Evolutionary conservation across 1,140 invertebrate genomes (phyloP), one percentile per base, ranked within the genome.

Genomic region (Caerostris extrusa): DNA sequence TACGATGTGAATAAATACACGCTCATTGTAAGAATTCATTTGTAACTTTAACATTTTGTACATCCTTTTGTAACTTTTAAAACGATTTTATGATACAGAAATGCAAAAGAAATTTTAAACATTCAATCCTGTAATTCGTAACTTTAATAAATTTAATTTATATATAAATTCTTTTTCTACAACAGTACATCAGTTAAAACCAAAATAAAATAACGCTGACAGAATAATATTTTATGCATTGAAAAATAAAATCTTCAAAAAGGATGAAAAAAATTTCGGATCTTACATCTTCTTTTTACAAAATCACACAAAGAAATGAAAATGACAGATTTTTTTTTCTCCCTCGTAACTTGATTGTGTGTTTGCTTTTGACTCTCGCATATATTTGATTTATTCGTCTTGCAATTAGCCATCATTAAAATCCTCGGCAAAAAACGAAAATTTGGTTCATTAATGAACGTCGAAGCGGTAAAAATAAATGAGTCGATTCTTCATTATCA

Each of bases 301-400:
- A 14, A 17, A 57, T 34, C 56, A 56, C 57, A 55, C 6, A 85
- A 57, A 85, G 17, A 85, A 55, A 85, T 34, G 19, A 81, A 64
- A 64, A 64, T 19, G 19, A 10, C 69, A 71, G 19, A 71, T 7
- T 7, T 50, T 71, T 71, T 19, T 71, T 6, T 34, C 50, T 8
- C 50, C 50, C 7, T 8, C 10, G 19, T 17, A 7, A n/a, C 14
- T 56, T 83, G 81, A 83, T 83, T 83, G 55, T 83, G 17, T 83
- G 81, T 57, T 83, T 83, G 81, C 81, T 91, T 55, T 19, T 0
- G 50, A 85, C 34, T 61, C 34, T 61, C 19, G 6, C 58, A 85
- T 91, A 91, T 91, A 91, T 91, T 67, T 91, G 90, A 91, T 91
- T 91, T 91, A 91, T 85, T 85, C 58, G 58, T 56, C 61, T 64